phyloP scores from a whole-genome alignment of 2,888 invertebrate species.

The Busseola fusca region DNA sequence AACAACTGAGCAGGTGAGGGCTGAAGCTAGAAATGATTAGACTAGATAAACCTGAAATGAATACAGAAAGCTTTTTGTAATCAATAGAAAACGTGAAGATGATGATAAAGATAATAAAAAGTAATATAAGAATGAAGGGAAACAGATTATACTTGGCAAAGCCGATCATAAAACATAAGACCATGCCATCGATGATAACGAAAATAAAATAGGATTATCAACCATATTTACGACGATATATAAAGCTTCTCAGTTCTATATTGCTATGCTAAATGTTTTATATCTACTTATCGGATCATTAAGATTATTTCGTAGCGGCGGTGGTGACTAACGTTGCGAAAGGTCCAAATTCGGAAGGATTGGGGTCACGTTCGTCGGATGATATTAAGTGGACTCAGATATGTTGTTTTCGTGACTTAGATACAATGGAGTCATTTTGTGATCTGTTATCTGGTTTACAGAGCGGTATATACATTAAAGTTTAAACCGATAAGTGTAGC shows the following conservation, averaged over 20 bases:
- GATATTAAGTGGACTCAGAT: conserved; percentile 79
- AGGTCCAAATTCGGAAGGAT: conserved; percentile 73
- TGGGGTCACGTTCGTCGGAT: conserved; percentile 84
- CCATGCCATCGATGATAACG: conserved; percentile 18
- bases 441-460: conserved; percentile 48
- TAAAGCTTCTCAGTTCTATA: conserved; percentile 45
- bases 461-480: conserved; percentile 7
- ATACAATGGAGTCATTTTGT: conserved; percentile 51
- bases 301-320: conserved; percentile 50
- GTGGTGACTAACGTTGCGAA: conserved; percentile 50
- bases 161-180: conserved; percentile 41
- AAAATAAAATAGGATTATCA: conserved; percentile 49
- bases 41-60: conserved; percentile 33
- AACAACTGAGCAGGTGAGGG: conserved; percentile 50
- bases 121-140: conserved; percentile 19
- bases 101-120: conserved; percentile 16
- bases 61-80: conserved; percentile 22
- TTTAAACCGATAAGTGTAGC: conserved; percentile 11
- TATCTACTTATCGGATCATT: conserved; percentile 53
- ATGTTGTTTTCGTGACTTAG: conserved; percentile 83
- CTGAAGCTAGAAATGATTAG: conserved; percentile 40
- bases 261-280: conserved; percentile 57
- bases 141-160: conserved; percentile 29
- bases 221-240: conserved; percentile 30
- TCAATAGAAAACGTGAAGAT: conserved; percentile 18